Evolutionary conservation across 2,888 invertebrate species (phyloP), one percentile per base, ranked within the genome.

Genomic region (Globia sparganii): DNA sequence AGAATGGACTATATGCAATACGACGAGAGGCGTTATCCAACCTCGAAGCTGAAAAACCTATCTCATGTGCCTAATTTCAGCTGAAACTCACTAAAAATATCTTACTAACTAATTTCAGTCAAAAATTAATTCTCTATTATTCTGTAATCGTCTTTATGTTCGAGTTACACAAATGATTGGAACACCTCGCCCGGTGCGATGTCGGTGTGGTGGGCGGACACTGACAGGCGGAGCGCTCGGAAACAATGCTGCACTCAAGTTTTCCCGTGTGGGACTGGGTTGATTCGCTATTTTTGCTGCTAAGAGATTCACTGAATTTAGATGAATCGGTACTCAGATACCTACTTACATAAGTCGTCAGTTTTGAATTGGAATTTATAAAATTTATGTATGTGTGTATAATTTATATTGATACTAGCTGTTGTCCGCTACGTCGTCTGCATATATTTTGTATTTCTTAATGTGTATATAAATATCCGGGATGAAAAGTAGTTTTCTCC

Each of bases 191-290:
- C 18, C n/a, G 21, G 5, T 15, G 76, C 25, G 18, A 18, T 2
- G 72, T 13, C n/a, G 53, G n/a, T 6, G 40, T 13, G 15, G 83
- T 83, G 83, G 83, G 83, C 77, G 78, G 70, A 66, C 82, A 43
- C 77, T 70, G 70, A 66, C 82, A 43, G 31, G 28, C 46, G 43
- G 25, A 34, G 31, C n/a, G 34, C 78, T 85, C 59, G 53, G 70
- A 79, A 77, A 87, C 86, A 87, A 84, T 87, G 62, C 81, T 71
- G 68, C 66, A 73, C 40, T 67, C 77, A 40, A 69, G 71, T 80
- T 86, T 86, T 78, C 81, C 74, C 74, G 72, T 73, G 86, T 84
- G 79, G 81, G 86, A 28, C 25, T 75, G 78, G 79, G 84, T n/a
- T 11, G 25, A 65, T 21, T 40, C 37, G 68, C 80, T 83, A 80